Evolutionary conservation across 2,888 invertebrate species (phyloP), one percentile per base, ranked within the genome.

Genomic region (Dorcus parallelipipedus): DNA sequence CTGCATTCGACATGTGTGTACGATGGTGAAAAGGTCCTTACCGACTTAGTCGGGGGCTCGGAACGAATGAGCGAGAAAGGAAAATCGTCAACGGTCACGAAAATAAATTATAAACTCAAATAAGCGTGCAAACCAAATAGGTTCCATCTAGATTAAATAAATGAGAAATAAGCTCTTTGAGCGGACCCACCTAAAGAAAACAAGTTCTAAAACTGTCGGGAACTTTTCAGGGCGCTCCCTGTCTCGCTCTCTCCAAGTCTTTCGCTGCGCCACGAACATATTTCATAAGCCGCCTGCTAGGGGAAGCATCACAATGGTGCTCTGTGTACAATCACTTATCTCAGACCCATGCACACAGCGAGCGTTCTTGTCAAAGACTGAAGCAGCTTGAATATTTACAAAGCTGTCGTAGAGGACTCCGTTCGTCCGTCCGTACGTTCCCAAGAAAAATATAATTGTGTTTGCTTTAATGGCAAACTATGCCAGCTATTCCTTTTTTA

Each of bases 141-240:
- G 68, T 67, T 65, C 63, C 68, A 66, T 70, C 65, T 66, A 70
- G 71, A 70, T 72, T 71, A 69, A 70, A 33, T 33, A 33, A 33
- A 71, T 64, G 69, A 64, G 69, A 65, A 70, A 67, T 69, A 71
- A 69, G 69, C 68, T 67, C 68, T 69, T 70, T 69, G 65, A 62
- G 56, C 59, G 56, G 56, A 55, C 58, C 52, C 54, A 45, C 45
- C 45, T 9, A 56, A 63, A 61, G 61, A 69, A 69, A 70, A 67
- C 69, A 66, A 69, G 69, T 70, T 69, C 68, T 65, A 68, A 66
- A 69, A 69, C 70, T 66, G 65, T 63, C 68, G 64, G 68, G 64
- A 66, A 68, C 65, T 66, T 67, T 69, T 67, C 66, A 63, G 63
- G 62, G 66, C 56, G 62, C 61, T 20, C 45, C 26, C 26, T 59